Percentiles rank a stretch among this genome's conserved stretches.
These are phyloP conservation scores for Smithornis capensis DNA, from an alignment of 2,113 vertebrate genomes.

Conservation along the genomic window DNA sequence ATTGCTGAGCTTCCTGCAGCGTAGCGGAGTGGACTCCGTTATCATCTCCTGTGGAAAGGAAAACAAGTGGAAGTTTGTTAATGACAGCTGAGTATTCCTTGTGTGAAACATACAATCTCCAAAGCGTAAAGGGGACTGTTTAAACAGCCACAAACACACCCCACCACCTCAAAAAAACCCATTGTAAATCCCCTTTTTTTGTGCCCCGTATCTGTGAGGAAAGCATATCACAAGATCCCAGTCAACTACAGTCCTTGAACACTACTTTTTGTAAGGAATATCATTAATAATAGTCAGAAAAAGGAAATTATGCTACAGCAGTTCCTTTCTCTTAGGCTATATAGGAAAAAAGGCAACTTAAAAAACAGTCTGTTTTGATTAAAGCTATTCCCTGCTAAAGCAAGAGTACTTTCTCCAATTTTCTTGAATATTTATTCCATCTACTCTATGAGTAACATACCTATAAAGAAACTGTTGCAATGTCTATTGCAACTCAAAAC, in stretches of 20 bases:
- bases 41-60: constrained; percentile 77
- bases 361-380: background rate
- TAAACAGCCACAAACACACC: background rate
- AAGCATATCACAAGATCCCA: background rate
- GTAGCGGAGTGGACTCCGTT: constrained; percentile 80
- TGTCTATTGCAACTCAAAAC: background rate
- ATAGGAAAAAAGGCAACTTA: background rate
- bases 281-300: background rate
- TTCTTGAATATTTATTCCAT: background rate
- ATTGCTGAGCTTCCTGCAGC: constrained; percentile 94
- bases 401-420: background rate
- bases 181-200: background rate
- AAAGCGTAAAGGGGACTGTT: background rate
- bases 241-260: background rate
- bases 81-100: background rate
- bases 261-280: background rate
- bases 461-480: background rate
- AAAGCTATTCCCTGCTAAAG: background rate
- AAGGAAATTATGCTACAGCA: background rate
- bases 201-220: background rate
- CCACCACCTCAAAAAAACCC: background rate
- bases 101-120: background rate
- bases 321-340: background rate
- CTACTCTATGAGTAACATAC: background rate
- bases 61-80: background rate